These are phyloP conservation scores for Pavo muticus DNA, from an alignment of 2,113 vertebrate species.

Conservation along the genomic window DNA sequence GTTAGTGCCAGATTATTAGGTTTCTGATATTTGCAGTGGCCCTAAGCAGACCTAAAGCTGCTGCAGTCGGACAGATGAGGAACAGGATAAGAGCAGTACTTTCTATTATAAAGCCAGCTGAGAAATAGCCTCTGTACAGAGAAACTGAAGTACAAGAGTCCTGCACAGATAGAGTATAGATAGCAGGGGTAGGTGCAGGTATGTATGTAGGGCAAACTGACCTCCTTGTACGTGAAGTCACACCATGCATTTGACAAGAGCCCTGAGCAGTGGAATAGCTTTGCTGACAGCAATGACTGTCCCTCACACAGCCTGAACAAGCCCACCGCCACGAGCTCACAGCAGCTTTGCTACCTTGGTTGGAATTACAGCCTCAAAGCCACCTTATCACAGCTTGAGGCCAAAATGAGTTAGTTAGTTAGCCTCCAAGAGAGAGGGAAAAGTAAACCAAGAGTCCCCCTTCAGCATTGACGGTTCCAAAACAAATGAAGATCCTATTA, in stretches of 20 bases:
- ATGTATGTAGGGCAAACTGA: accelerated
- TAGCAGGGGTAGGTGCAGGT: background rate
- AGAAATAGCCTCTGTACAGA: background rate
- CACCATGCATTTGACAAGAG: background rate
- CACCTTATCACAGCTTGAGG: background rate
- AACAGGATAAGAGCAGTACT: accelerated
- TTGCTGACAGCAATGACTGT: background rate
- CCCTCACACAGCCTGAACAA: background rate
- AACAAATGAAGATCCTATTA: background rate
- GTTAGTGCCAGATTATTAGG: background rate
- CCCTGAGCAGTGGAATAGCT: background rate
- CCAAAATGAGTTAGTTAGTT: background rate
- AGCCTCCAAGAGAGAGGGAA: background rate
- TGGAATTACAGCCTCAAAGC: background rate
- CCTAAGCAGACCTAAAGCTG: background rate
- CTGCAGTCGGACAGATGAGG: background rate
- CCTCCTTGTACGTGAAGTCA: too few relatives aligned
- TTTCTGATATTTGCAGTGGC: background rate
- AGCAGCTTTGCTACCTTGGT: background rate
- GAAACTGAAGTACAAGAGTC: background rate
- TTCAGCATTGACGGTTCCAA: too few relatives aligned
- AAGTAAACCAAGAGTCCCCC: background rate
- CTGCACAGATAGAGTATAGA: background rate
- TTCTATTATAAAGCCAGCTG: background rate
- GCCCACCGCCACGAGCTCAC: accelerated